A percentile compares a stretch with the other conserved stretches of the same genome.
Conservation (phyloP, 2,113 vertebrate genomes). For the Clarias magur region DNA sequence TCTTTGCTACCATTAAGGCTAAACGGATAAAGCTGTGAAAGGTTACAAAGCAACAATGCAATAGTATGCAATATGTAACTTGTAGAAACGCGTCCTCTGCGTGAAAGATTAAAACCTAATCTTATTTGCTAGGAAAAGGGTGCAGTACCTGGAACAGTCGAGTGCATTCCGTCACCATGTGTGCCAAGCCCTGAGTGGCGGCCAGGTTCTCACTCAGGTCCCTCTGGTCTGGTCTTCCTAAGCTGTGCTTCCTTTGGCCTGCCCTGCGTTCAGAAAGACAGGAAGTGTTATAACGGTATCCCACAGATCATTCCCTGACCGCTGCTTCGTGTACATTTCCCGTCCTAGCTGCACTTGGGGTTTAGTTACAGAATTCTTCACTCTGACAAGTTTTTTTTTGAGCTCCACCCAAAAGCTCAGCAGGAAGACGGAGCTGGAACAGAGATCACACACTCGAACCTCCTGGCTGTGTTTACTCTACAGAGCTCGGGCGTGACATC, state of each 20-base stretch:
- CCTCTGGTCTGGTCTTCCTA: conserved; percentile 82
- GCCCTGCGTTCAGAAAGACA: conserved; percentile 60
- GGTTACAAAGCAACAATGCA: no score
- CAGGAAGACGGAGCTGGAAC: conserved; percentile 7
- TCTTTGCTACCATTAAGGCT: no score
- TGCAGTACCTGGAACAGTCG: conserved; percentile 80
- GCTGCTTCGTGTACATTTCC: not conserved
- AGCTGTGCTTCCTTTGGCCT: conserved; percentile 80
- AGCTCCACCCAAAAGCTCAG: conserved; percentile 39
- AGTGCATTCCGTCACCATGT: conserved; percentile 80
- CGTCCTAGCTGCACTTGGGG: not conserved
- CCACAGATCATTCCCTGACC: not conserved
- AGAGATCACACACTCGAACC: not conserved
- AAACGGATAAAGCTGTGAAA: no score
- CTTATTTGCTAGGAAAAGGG: not conserved
- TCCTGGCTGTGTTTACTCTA: conserved; percentile 19
- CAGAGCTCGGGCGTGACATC: conserved; percentile 44
- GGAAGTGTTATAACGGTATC: not conserved
- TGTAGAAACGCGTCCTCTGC: not conserved
- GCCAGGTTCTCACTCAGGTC: conserved; percentile 86
- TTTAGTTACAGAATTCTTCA: conserved; percentile 8
- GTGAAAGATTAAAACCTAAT: not conserved
- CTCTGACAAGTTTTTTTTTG: not conserved
- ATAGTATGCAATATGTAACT: not conserved
- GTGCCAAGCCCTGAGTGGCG: conserved; percentile 82